Evolutionary conservation across 2,888 invertebrate genomes (phyloP).

Genomic region (Idaea straminata): DNA sequence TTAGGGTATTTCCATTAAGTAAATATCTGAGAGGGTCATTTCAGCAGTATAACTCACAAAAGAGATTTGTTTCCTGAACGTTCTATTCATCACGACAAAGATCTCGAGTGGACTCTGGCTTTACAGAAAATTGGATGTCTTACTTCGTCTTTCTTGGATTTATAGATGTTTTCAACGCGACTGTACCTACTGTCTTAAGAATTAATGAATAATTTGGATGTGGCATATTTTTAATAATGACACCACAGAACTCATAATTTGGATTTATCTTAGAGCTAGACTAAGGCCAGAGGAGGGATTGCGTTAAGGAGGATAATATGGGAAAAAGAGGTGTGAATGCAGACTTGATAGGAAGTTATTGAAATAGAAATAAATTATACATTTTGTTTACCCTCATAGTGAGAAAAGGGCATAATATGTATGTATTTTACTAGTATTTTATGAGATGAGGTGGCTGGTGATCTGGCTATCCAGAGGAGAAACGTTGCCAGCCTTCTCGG

Average conservation of each 20-base stretch:
- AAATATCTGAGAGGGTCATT: slow-evolving; percentile 52
- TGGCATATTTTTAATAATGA: slow-evolving; percentile 9
- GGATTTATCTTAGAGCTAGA: no score
- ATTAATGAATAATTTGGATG: slow-evolving; percentile 31
- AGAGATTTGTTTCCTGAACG: slow-evolving; percentile 64
- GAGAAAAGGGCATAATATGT: no score
- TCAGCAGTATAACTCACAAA: slow-evolving; percentile 56
- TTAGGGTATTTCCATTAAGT: slow-evolving; percentile 35
- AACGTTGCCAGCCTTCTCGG: no score
- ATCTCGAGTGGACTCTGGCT: slow-evolving; percentile 70
- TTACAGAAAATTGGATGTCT: slow-evolving; percentile 76
- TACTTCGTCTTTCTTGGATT: slow-evolving; percentile 61
- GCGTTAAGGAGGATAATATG: no score
- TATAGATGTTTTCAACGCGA: slow-evolving; percentile 58
- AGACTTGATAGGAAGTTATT: no score
- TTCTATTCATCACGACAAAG: slow-evolving; percentile 72
- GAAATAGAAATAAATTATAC: no score
- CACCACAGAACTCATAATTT: slow-evolving; percentile 10
- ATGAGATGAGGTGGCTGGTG: no score
- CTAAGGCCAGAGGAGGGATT: no score
- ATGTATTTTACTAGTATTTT: no score
- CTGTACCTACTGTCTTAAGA: slow-evolving; percentile 9
- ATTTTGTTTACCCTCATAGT: no score
- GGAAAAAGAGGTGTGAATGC: no score
- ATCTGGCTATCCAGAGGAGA: no score